Evolutionary conservation across 1,140 invertebrate genomes (phyloP), one percentile per base, ranked within the genome.

Genomic region (Drosophila sp.): DNA sequence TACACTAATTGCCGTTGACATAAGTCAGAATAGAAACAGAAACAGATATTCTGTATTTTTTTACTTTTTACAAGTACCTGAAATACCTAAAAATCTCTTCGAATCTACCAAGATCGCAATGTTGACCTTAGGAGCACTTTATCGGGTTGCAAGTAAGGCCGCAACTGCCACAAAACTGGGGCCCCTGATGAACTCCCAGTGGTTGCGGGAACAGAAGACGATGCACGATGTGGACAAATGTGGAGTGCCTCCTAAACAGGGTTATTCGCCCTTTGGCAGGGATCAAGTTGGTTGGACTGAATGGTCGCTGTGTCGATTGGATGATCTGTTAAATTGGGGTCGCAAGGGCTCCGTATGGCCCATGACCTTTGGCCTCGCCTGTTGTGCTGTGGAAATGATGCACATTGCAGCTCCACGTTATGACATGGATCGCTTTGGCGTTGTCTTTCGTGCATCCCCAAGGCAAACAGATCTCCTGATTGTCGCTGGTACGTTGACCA

Each of bases 321-420:
- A 99, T 91, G 98, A 99, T 92, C 89, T 99, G 2, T 73, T 99
- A 0, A 99, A 99, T 90, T 99, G 97, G 97, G 97, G 96, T 25
- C 94, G 97, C 77, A 98, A 97, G 93, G 94, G 94, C 87, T 99
- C 97, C 0, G 77, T 98, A 0, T 99, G 97, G 98, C 98, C 98
- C 3, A 93, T 99, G 93, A 99, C 97, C 34, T 99, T 99, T 94
- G 98, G 98, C 76, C 92, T 99, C 76, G 98, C 98, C 2, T 99
- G 98, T 87, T 99, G 98, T 93, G 98, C 98, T 58, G 97, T 99
- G 0, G 98, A 99, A 93, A 99, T 99, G 99, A 99, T 99, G 99
- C 99, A 99, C 93, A 98, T 99, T 62, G 98, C 98, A 58, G 98
- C 98, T 16, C 97, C 98, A 1, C 93, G 98, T 77, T 99, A 99